Conservation (phyloP, 2,113 vertebrate species). For the Silurus meridionalis region DNA sequence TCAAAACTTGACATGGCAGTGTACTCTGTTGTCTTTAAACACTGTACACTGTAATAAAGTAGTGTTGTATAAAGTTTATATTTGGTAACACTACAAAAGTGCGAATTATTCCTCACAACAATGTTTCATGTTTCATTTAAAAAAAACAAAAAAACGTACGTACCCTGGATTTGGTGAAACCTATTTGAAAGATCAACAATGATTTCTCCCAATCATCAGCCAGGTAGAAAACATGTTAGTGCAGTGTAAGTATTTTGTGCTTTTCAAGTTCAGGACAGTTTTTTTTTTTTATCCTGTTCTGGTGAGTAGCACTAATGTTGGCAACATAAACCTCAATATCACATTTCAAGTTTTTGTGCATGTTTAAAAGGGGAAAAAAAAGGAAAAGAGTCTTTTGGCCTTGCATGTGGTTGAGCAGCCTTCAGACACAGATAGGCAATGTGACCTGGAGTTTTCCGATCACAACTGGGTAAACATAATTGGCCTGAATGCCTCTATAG, state of each 20-base stretch:
- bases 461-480: not conserved
- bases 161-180: slow-evolving; percentile 29
- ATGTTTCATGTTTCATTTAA: slow-evolving; percentile 1
- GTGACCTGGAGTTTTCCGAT: slow-evolving; percentile 21
- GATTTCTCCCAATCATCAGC: slow-evolving; percentile 43
- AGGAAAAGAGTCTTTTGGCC: slow-evolving; percentile 40
- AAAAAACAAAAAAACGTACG: slow-evolving; percentile 1
- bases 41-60: slow-evolving; percentile 8
- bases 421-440: slow-evolving; percentile 26
- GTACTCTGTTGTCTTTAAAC: not conserved
- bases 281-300: slow-evolving; percentile 16
- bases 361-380: slow-evolving; percentile 34
- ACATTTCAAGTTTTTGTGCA: slow-evolving; percentile 51
- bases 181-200: not conserved
- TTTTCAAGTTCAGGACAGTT: slow-evolving; percentile 38
- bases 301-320: slow-evolving; percentile 53
- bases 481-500: slow-evolving; percentile 13
- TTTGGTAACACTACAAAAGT: slow-evolving; percentile 16
- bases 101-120: not conserved
- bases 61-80: not conserved
- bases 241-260: slow-evolving; percentile 44
- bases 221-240: slow-evolving; percentile 10
- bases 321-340: slow-evolving; percentile 13
- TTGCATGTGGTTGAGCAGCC: not conserved
- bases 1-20: not conserved